Evolutionary conservation across 2,113 vertebrate genomes (phyloP).

Genomic region (Gambusia affinis): DNA sequence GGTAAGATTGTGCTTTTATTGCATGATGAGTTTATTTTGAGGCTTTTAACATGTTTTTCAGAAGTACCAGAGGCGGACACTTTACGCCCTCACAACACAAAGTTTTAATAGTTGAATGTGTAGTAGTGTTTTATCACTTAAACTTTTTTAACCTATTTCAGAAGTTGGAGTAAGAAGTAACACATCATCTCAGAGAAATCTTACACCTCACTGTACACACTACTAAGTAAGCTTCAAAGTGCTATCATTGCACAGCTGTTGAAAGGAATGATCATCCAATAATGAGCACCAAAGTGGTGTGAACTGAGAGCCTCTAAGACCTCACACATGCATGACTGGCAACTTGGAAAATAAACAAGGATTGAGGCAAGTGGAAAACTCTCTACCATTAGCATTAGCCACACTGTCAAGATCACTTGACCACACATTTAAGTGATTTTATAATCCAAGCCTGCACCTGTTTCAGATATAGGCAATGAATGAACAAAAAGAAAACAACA

Average conservation of each 20-base stretch:
- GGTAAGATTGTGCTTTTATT: too few relatives aligned
- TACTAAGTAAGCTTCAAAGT: constrained; percentile 31
- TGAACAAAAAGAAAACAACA: constrained; percentile 24
- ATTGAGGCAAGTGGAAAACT: constrained; percentile 28
- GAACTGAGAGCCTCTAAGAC: background rate
- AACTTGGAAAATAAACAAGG: background rate
- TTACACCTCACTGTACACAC: constrained; percentile 43
- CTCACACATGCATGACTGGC: background rate
- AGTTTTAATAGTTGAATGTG: constrained; percentile 21
- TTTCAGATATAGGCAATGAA: background rate
- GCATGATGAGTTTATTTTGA: too few relatives aligned
- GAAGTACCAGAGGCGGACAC: background rate
- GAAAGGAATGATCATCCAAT: constrained; percentile 54
- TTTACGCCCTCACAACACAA: background rate
- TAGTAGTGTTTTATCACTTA: constrained; percentile 31
- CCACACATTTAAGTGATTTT: constrained; percentile 8
- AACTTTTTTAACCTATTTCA: constrained; percentile 48
- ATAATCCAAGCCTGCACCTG: constrained; percentile 4
- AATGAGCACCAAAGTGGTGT: constrained; percentile 24
- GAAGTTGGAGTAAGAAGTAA: constrained; percentile 30
- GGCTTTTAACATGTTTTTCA: too few relatives aligned
- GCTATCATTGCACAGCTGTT: constrained; percentile 55
- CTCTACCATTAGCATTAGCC: constrained; percentile 54
- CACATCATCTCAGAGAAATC: constrained; percentile 61
- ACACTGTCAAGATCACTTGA: constrained; percentile 2